Base-by-base conservation (phyloP, 2,797 vertebrate species). In the Catamblyrhynchus diadema region DNA sequence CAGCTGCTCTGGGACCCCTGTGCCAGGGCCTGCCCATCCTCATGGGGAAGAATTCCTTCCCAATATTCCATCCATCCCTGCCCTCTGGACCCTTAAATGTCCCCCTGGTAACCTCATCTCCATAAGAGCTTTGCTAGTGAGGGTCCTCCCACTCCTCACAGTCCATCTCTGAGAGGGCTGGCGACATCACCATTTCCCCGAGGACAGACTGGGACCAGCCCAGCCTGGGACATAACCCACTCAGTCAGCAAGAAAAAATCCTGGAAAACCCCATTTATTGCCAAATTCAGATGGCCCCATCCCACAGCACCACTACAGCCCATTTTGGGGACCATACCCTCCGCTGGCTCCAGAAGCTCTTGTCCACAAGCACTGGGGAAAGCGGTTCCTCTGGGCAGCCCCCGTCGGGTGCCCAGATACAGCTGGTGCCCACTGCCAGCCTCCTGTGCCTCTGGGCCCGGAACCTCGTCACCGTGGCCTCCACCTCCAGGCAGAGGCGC, bases 401-500 rank as follows among this genome's bases (percentile, higher is more conserved):
- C 25, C 57, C 28, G 2, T 25, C 73, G 20, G 65, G 86, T 28
- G 18, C 30, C 35, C 2, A 86, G 28, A 81, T 23, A 3, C 39
- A 77, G 80, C 64, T 66, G 42, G 87, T 67, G 56, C 88, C 72
- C 51, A 25, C 2, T 0, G 14, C 44, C 10, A 96, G n/a, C 27
- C 91, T 97, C 92, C 37, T 98, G 5, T 97, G 96, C 91, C 98
- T 98, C 96, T 98, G 98, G 0, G 98, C 98, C 50, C 98, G 97
- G 91, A 99, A 99, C 25, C 57, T 97, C 21, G 98, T 95, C 39
- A 99, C 95, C 3, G 98, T 98, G 24, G 98, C 98, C 93, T 99
- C 99, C 96, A 99, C 97, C 88, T 99, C 98, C 93, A 99, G 97
- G 53, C 98, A 98, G 81, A 98, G 98, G 1, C 98, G 97, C 19